phyloP scores from a whole-genome alignment of 2,797 vertebrate genomes.

The Mallotus villosus region DNA sequence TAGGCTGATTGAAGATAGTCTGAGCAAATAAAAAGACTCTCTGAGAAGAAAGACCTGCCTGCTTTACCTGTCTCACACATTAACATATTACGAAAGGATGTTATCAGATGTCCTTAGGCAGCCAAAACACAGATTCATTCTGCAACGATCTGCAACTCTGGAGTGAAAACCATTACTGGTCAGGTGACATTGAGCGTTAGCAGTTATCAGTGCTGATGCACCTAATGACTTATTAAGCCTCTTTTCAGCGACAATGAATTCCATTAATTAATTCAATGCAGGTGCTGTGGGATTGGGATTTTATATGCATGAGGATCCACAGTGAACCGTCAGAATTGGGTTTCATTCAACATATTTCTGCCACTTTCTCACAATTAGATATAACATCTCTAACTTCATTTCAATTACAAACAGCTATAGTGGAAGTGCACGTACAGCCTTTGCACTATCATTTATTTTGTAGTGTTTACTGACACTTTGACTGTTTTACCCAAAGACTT shows the following conservation, averaged over 20 bases:
- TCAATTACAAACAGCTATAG: neutral
- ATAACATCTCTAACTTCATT: neutral
- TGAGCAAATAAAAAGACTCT: neutral
- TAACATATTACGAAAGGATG: constrained; percentile 51
- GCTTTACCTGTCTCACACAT: constrained; percentile 41
- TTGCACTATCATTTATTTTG: too few species aligned
- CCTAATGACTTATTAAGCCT: constrained; percentile 28
- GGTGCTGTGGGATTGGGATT: constrained; percentile 11
- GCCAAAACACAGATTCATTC: constrained; percentile 54
- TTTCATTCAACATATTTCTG: neutral
- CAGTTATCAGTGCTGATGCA: constrained; percentile 21
- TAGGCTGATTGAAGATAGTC: neutral
- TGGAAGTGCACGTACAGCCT: neutral
- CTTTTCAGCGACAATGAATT: constrained; percentile 20
- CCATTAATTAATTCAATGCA: constrained; percentile 33
- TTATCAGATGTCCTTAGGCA: constrained; percentile 54
- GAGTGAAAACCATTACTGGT: constrained; percentile 45
- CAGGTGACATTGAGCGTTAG: constrained; percentile 40
- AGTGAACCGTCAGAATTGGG: neutral
- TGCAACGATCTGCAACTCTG: constrained; percentile 43
- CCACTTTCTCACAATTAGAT: neutral
- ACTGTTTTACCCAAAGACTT: too few species aligned
- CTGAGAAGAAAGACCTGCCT: constrained; percentile 20
- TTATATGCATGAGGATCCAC: constrained; percentile 13
- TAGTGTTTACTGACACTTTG: too few species aligned